A percentile compares a stretch with the other conserved stretches of the same genome.
phyloP scores from a whole-genome alignment of 2,797 vertebrate genomes.

The Pangasius sanitwongsei region DNA sequence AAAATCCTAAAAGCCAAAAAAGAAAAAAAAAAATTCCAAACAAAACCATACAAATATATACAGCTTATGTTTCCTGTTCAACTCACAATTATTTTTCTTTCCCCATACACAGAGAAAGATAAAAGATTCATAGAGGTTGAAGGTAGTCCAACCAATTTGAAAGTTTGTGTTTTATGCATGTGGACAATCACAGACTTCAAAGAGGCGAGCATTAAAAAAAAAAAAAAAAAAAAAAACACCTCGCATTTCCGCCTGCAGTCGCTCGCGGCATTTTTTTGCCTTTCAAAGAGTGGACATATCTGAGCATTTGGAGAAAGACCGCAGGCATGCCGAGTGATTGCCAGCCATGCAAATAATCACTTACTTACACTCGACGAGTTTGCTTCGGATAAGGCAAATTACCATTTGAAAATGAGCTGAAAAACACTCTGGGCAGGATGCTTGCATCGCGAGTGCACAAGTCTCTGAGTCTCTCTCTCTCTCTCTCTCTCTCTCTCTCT shows the following conservation, averaged over 20 bases:
- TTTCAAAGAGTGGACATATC: constrained; percentile 88
- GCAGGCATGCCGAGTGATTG: constrained; percentile 88
- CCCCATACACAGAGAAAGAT: background rate
- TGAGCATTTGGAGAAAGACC: constrained; percentile 89
- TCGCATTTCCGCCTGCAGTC: constrained; percentile 75
- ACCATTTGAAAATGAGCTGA: constrained; percentile 97
- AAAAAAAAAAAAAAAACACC: constrained; percentile 60
- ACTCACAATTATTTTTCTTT: background rate
- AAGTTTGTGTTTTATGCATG: constrained; percentile 70
- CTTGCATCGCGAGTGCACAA: constrained; percentile 83
- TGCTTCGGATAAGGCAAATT: constrained; percentile 95
- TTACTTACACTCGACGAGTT: constrained; percentile 96
- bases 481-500: constrained; percentile 38
- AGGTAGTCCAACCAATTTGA: constrained; percentile 22
- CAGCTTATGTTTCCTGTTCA: background rate
- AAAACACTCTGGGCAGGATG: constrained; percentile 92
- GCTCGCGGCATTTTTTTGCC: constrained; percentile 74
- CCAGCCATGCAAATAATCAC: constrained; percentile 99
- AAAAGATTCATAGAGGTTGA: constrained; percentile 6
- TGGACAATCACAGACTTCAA: constrained; percentile 80
- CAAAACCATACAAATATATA: background rate
- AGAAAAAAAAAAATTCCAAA: too few species aligned
- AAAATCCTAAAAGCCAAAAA: background rate
- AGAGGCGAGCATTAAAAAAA: constrained; percentile 54
- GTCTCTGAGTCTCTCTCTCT: constrained; percentile 66